phyloP scores from a whole-genome alignment of 2,797 vertebrate species.

The Galagoides demidoff region DNA sequence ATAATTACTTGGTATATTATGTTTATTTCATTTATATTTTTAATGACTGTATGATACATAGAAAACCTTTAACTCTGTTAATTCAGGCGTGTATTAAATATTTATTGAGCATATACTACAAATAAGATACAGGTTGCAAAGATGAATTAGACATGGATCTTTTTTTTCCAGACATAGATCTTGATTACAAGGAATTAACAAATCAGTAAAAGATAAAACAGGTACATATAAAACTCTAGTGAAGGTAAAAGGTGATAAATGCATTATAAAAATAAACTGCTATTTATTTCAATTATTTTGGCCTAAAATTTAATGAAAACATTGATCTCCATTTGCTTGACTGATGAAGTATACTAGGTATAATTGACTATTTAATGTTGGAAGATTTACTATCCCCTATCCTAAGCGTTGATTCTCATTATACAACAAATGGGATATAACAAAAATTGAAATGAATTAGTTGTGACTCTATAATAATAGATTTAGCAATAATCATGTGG shows the following conservation, averaged over 20 bases:
- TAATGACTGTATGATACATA: slow-evolving; percentile 25
- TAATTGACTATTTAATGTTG: background rate
- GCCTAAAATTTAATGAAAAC: slow-evolving; percentile 3
- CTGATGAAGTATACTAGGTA: background rate
- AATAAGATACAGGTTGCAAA: background rate
- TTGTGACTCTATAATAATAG: background rate
- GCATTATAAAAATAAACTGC: background rate
- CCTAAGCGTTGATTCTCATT: background rate
- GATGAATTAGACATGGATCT: background rate
- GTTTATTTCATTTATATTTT: slow-evolving; percentile 49
- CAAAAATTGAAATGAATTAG: background rate
- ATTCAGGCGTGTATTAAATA: slow-evolving; percentile 15
- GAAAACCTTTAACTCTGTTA: slow-evolving; percentile 23
- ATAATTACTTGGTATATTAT: slow-evolving; percentile 43
- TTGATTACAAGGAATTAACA: background rate
- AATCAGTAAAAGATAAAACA: background rate
- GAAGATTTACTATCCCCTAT: background rate
- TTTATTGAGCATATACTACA: slow-evolving; percentile 25
- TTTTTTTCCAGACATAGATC: background rate
- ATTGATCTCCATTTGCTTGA: background rate
- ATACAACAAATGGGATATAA: background rate
- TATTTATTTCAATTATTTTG: background rate
- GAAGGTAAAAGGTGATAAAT: background rate
- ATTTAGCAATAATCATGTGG: background rate
- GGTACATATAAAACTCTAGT: background rate